These are phyloP conservation scores for Rhabdomys pumilio DNA, from an alignment of 2,797 vertebrate species.

Conservation along the genomic window DNA sequence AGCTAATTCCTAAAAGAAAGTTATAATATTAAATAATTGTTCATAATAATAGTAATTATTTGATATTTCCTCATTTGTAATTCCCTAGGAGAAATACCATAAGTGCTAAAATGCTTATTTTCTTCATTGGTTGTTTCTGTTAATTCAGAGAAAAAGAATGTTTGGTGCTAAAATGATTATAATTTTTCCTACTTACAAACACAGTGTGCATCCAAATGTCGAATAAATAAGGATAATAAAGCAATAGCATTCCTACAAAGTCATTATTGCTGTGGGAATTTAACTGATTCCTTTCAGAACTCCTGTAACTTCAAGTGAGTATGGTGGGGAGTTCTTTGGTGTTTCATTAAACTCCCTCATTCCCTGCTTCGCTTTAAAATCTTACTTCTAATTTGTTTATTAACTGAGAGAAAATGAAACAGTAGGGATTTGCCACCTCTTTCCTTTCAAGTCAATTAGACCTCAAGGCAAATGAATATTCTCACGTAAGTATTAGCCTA, in stretches of 20 bases:
- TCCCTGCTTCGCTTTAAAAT: conserved; percentile 39
- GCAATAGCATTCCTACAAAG: background rate
- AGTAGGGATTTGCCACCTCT: background rate
- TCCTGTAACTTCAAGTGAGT: background rate
- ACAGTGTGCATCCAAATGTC: background rate
- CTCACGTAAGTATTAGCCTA: background rate
- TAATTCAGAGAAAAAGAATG: conserved; percentile 40
- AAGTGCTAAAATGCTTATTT: conserved; percentile 14
- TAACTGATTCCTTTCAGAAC: conserved; percentile 69
- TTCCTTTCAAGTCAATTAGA: conserved; percentile 27
- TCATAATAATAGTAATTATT: background rate
- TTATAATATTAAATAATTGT: conserved; percentile 14
- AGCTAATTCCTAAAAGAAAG: background rate
- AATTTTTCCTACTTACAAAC: conserved; percentile 41
- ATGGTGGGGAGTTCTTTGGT: background rate
- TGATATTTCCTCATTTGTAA: background rate
- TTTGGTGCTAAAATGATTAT: conserved; percentile 53
- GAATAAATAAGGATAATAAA: conserved; percentile 13
- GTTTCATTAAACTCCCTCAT: conserved; percentile 55
- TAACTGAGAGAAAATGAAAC: conserved; percentile 47
- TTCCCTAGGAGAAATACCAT: background rate
- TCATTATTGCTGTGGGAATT: conserved; percentile 49
- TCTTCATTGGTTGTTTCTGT: background rate
- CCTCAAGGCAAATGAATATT: conserved; percentile 22
- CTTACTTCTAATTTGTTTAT: conserved; percentile 43